Evolutionary conservation across 2,888 invertebrate species (phyloP).

Genomic region (Cheilosia grossa): DNA sequence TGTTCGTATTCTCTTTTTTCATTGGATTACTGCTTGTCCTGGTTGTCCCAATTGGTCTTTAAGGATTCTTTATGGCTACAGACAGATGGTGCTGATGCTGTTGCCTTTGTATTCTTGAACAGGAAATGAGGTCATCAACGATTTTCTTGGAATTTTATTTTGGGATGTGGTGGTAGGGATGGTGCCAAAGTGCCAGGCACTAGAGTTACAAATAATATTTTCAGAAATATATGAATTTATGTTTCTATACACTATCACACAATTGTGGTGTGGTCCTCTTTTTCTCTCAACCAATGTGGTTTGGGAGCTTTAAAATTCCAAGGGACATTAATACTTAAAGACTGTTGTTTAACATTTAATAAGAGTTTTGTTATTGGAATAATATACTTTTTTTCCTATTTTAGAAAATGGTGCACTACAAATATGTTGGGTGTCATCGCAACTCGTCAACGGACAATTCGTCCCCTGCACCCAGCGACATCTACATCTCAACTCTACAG

Average conservation of each 20-base stretch:
- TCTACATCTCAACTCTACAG: no score
- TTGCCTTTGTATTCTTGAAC: slow-evolving; percentile 36
- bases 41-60: slow-evolving; percentile 52
- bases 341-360: no score
- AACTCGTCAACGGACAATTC: no score
- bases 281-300: background rate
- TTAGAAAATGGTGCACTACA: no score
- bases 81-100: slow-evolving; percentile 52
- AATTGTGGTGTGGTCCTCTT: slow-evolving; percentile 4
- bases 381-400: no score
- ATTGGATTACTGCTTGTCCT: slow-evolving; percentile 40
- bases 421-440: no score
- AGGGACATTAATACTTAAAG: no score
- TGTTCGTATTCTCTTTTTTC: slow-evolving; percentile 3
- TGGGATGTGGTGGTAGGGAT: slow-evolving; percentile 2
- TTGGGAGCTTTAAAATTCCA: no score
- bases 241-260: background rate
- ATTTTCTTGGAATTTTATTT: slow-evolving; percentile 28
- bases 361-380: no score
- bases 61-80: slow-evolving; percentile 39
- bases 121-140: slow-evolving; percentile 51
- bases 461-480: no score
- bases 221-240: slow-evolving; percentile 28
- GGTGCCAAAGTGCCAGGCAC: slow-evolving; percentile 2
- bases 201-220: slow-evolving; percentile 32